phyloP scores from a whole-genome alignment of 2,797 vertebrate genomes.

The Phataginus tetradactyla region DNA sequence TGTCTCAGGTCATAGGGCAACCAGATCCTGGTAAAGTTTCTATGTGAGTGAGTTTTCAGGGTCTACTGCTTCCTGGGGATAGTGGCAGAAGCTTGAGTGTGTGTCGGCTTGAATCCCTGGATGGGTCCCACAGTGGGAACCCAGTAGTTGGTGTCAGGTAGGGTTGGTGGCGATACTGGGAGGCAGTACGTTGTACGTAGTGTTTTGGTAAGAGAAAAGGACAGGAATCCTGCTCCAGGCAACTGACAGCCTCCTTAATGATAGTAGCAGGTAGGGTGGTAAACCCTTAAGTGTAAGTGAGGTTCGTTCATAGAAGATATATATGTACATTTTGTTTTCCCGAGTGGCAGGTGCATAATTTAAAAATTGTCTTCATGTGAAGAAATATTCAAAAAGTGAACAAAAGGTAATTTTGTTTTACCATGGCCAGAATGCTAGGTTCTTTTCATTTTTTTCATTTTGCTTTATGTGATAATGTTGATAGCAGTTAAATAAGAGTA shows the following conservation, averaged over 20 bases:
- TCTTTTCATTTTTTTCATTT: not conserved
- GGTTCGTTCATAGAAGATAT: not conserved
- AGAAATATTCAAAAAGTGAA: not conserved
- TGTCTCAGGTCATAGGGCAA: not conserved
- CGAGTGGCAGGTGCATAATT: not conserved
- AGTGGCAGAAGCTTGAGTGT: not conserved
- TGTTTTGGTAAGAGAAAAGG: not conserved
- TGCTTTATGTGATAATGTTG: not conserved
- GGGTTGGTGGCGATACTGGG: not conserved
- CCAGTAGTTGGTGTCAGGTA: not conserved
- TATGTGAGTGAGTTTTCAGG: not conserved
- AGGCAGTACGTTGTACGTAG: not conserved
- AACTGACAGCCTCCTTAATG: not conserved
- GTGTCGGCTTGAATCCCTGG: not conserved
- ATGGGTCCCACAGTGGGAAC: not conserved
- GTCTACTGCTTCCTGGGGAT: not conserved
- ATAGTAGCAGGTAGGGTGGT: not conserved
- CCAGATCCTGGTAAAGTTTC: not conserved
- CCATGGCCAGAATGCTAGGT: not conserved
- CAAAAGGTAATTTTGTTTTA: not conserved
- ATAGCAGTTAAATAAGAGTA: not conserved
- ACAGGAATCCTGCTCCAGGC: not conserved
- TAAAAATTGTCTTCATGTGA: conserved; percentile 13
- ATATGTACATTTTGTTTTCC: not conserved
- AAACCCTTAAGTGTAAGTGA: too few species aligned